These are phyloP conservation scores for Thalpophila matura DNA, from an alignment of 2,888 invertebrate species.

Conservation along the genomic window DNA sequence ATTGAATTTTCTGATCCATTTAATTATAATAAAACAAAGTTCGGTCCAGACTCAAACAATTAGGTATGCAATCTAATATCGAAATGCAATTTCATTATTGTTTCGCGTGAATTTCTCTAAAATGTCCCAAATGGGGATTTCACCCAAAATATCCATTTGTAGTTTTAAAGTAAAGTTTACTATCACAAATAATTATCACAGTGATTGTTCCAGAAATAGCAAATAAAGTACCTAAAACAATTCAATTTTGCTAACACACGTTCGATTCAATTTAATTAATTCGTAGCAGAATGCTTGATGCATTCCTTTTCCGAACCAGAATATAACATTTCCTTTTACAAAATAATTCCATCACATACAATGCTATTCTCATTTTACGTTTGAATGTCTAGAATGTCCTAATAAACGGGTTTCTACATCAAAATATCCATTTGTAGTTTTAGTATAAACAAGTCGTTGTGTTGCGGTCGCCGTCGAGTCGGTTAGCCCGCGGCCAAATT, in stretches of 20 bases:
- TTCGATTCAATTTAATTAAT: slow-evolving; percentile 1
- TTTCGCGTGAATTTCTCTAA: no score
- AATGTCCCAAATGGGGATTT: no score
- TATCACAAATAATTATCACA: no score
- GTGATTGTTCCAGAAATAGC: no score
- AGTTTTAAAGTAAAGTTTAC: no score
- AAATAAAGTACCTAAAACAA: no score
- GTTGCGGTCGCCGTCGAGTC: slow-evolving; percentile 77
- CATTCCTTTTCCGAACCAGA: not conserved
- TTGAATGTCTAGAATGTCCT: slow-evolving; percentile 40
- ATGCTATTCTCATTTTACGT: slow-evolving; percentile 11
- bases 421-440: slow-evolving; percentile 77
- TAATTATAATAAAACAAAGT: no score
- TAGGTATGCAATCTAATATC: no score
- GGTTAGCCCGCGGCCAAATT: slow-evolving; percentile 81
- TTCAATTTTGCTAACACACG: not conserved
- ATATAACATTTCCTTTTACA: not conserved
- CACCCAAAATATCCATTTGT: no score
- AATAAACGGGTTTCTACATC: slow-evolving; percentile 62
- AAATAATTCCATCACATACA: slow-evolving; percentile 1
- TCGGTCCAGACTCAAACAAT: no score
- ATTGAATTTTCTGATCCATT: no score
- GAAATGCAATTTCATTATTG: no score
- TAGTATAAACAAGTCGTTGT: slow-evolving; percentile 73
- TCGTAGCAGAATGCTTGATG: not conserved